A percentile compares a stretch with the other conserved stretches of the same genome.
phyloP scores from a whole-genome alignment of 2,797 vertebrate genomes.

The Oophaga sylvatica region DNA sequence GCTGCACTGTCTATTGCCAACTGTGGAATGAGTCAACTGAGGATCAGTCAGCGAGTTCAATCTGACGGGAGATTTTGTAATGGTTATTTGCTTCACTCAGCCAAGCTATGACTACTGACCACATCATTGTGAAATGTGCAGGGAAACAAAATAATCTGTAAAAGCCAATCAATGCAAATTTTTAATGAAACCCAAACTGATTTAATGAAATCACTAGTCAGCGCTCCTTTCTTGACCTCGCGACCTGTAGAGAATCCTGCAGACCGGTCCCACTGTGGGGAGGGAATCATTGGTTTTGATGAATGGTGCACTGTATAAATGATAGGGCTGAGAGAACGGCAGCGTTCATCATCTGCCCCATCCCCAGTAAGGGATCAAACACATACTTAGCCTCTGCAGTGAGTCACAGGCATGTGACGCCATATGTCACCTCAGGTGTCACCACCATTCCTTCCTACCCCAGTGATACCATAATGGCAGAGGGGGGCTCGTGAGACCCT shows the following conservation, averaged over 20 bases:
- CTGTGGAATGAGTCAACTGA: no score
- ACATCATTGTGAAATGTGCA: no score
- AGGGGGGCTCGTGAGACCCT: neutral
- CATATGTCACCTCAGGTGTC: conserved; percentile 27
- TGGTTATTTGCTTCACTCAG: no score
- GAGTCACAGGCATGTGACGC: neutral
- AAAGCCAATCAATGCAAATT: no score
- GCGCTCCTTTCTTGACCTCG: neutral
- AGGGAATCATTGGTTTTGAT: neutral
- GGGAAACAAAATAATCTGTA: no score
- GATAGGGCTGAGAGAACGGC: neutral
- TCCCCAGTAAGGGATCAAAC: neutral
- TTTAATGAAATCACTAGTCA: no score
- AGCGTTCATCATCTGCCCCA: neutral
- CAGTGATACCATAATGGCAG: neutral
- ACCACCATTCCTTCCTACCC: conserved; percentile 17
- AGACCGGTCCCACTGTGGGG: neutral
- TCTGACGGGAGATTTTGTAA: no score
- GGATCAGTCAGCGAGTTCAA: no score
- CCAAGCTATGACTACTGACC: no score
- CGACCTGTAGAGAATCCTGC: neutral
- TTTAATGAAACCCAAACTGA: no score
- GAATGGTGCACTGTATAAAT: neutral
- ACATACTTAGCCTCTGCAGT: neutral
- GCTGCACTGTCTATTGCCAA: no score